A percentile compares a stretch with the other conserved stretches of the same genome.
phyloP scores from a whole-genome alignment of 2,888 invertebrate genomes.

The Mesorhabditis sp. region DNA sequence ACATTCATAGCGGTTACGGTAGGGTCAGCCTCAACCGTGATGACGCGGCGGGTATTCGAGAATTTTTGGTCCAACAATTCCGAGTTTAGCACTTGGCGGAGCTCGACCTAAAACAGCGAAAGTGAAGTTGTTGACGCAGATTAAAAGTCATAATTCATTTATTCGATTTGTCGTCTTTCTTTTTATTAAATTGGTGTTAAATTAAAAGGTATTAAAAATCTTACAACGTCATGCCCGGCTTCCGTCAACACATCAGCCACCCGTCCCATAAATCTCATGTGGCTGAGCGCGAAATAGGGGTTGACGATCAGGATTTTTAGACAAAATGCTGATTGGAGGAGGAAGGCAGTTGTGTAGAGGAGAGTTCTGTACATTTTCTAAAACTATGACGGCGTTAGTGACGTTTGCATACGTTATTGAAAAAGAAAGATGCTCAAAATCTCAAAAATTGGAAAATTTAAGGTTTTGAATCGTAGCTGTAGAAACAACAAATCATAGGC shows the following conservation, averaged over 20 bases:
- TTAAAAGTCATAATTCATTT: no score
- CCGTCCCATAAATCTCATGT: not conserved
- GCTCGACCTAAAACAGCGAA: not conserved
- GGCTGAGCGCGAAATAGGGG: constrained; percentile 2
- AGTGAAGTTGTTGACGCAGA: no score
- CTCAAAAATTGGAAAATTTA: no score
- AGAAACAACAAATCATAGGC: no score
- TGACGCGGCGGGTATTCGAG: not conserved
- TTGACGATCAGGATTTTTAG: constrained; percentile 1
- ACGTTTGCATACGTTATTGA: no score
- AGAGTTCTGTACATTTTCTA: no score
- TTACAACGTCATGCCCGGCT: not conserved
- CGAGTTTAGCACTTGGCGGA: not conserved
- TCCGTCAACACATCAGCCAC: constrained; percentile 5
- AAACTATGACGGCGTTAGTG: no score
- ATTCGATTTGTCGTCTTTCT: no score
- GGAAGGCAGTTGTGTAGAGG: not conserved
- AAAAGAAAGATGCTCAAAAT: no score
- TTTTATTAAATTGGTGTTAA: not conserved
- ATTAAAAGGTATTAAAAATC: not conserved
- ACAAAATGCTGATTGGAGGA: not conserved
- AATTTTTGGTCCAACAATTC: not conserved
- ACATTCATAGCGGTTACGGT: not conserved
- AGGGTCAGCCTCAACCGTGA: not conserved
- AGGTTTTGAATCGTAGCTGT: no score